Percentiles rank a stretch among this genome's conserved stretches.
Evolutionary conservation across 2,888 invertebrate species (phyloP).

Genomic region (Tenthredo amoena): DNA sequence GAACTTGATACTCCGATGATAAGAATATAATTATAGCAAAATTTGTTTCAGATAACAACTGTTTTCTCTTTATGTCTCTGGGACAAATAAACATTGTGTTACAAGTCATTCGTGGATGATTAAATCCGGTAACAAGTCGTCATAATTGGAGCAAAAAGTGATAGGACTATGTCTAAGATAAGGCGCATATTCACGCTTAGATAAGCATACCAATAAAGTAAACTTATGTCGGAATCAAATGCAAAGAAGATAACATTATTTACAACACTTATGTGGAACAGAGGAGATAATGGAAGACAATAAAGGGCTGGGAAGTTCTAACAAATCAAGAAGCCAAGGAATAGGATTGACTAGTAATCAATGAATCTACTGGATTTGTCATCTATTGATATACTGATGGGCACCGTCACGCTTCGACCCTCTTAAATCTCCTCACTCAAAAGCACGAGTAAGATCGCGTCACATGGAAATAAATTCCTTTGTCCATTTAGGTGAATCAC

Average conservation of each 20-base stretch:
- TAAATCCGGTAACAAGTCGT: not conserved
- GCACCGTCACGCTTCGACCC: not conserved
- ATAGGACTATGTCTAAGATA: not conserved
- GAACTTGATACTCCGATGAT: not conserved
- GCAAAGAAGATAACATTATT: constrained; percentile 18
- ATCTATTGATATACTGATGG: not conserved
- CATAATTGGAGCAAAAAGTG: not conserved
- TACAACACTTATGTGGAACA: constrained; percentile 10
- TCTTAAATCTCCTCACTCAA: not conserved
- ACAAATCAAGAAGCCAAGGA: not conserved
- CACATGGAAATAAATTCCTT: not conserved
- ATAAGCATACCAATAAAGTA: constrained; percentile 3
- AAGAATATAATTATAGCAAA: constrained; percentile 6
- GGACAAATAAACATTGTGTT: constrained; percentile 14
- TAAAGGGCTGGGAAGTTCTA: not conserved
- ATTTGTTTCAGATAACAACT: constrained; percentile 43
- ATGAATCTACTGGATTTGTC: not conserved
- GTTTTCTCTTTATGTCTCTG: not conserved
- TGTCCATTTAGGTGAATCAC: not conserved
- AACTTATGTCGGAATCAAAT: constrained; percentile 9
- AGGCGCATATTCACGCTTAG: not conserved
- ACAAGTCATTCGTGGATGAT: not conserved
- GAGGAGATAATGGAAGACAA: not conserved
- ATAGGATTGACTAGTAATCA: not conserved
- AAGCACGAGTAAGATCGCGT: not conserved